These are phyloP conservation scores for Lepetodrilus schrolli DNA, from an alignment of 2,888 invertebrate species.

Conservation along the genomic window DNA sequence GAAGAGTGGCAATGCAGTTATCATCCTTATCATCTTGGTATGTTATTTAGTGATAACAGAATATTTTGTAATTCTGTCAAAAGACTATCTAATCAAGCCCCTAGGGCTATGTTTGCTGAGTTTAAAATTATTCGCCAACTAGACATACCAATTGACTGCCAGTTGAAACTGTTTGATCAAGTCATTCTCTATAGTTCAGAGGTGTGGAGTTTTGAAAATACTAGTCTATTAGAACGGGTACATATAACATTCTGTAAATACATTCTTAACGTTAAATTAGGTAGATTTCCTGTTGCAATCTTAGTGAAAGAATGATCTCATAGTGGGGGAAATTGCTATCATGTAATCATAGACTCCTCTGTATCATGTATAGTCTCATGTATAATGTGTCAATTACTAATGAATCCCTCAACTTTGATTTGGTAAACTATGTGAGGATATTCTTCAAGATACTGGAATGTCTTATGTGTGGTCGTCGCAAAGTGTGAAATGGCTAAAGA, in stretches of 20 bases:
- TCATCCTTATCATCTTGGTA: not conserved
- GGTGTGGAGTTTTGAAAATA: not conserved
- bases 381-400: no score
- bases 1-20: no score
- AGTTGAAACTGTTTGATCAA: not conserved
- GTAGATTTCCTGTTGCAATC: no score
- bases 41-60: not conserved
- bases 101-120: not conserved
- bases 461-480: no score
- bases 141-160: not conserved
- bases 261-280: not conserved
- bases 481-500: no score
- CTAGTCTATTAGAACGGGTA: not conserved
- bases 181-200: conserved; percentile 46
- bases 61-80: not conserved
- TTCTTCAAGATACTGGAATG: no score
- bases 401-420: no score
- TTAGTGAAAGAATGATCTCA: no score
- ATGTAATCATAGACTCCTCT: no score
- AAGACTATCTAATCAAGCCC: not conserved
- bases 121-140: not conserved
- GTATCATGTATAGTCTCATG: no score
- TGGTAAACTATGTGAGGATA: no score
- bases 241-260: not conserved
- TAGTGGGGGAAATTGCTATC: no score